Conservation (phyloP, 1,140 invertebrate species). For the Drosophila mayri region DNA sequence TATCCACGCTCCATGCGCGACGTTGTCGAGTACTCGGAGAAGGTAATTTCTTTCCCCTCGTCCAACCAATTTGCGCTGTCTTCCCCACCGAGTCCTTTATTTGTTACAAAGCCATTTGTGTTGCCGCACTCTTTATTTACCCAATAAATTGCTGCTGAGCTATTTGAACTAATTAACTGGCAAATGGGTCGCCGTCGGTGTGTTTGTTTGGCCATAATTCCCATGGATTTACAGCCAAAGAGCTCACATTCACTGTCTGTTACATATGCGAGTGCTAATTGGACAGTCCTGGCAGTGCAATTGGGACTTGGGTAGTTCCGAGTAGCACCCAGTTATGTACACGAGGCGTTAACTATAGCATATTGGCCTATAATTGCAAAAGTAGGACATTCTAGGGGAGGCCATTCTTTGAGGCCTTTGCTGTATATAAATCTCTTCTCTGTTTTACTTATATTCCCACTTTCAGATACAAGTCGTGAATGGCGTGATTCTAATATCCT, state of each 20-base stretch:
- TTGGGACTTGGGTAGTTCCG: conserved; percentile 10
- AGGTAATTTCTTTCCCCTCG: conserved; percentile 86
- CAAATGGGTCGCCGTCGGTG: conserved; percentile 48
- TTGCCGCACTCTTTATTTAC: conserved; percentile 54
- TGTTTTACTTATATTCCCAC: background rate
- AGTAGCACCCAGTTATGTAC: conserved; percentile 5
- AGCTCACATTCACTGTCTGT: conserved; percentile 17
- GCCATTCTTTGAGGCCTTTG: background rate
- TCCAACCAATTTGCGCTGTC: conserved; percentile 1
- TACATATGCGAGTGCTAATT: conserved; percentile 48
- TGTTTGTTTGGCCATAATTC: conserved; percentile 61
- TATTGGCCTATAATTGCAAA: conserved; percentile 18
- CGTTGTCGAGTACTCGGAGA: conserved; percentile 95
- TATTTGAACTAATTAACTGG: conserved; percentile 75
- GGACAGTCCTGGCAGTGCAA: conserved; percentile 5
- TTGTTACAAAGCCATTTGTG: conserved; percentile 49
- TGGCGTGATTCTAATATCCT: conserved; percentile 93
- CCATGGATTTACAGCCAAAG: conserved; percentile 53
- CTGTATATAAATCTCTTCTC: conserved; percentile 1
- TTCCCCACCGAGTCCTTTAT: conserved; percentile 10
- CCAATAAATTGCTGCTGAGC: conserved; percentile 59
- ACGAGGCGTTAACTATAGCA: conserved; percentile 5
- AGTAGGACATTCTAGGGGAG: background rate
- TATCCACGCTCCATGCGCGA: conserved; percentile 97
- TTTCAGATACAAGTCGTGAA: conserved; percentile 93